Conservation (phyloP, 2,113 vertebrate genomes). For the Indicator maculatus region DNA sequence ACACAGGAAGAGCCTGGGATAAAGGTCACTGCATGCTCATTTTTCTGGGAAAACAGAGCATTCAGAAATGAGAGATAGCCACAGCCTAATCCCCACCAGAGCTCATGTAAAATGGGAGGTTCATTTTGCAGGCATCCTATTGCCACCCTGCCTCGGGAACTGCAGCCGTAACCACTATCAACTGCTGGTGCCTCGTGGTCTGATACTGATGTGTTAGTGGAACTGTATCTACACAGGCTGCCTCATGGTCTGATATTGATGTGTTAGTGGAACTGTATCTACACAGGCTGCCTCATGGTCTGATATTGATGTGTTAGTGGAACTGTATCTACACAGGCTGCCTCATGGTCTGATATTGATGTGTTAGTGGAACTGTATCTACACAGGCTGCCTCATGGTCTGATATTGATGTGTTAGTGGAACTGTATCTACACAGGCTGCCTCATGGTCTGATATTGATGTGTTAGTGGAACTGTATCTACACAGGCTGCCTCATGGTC, state of each 20-base stretch:
- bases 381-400: not conserved
- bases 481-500: too few species aligned
- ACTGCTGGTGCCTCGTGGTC: not conserved
- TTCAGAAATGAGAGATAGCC: not conserved
- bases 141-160: not conserved
- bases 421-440: too few species aligned
- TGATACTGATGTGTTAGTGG: not conserved
- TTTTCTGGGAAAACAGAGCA: not conserved
- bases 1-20: accelerated
- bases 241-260: too few species aligned
- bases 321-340: not conserved
- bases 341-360: too few species aligned
- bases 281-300: too few species aligned
- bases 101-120: not conserved
- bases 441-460: too few species aligned
- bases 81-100: not conserved
- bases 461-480: too few species aligned
- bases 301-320: too few species aligned
- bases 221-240: not conserved
- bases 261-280: too few species aligned
- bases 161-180: not conserved
- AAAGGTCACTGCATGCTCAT: not conserved
- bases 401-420: not conserved
- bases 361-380: too few species aligned
- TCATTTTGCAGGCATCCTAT: not conserved